These are phyloP conservation scores for Salvelinus alpinus DNA, from an alignment of 2,113 vertebrate genomes.

Conservation along the genomic window DNA sequence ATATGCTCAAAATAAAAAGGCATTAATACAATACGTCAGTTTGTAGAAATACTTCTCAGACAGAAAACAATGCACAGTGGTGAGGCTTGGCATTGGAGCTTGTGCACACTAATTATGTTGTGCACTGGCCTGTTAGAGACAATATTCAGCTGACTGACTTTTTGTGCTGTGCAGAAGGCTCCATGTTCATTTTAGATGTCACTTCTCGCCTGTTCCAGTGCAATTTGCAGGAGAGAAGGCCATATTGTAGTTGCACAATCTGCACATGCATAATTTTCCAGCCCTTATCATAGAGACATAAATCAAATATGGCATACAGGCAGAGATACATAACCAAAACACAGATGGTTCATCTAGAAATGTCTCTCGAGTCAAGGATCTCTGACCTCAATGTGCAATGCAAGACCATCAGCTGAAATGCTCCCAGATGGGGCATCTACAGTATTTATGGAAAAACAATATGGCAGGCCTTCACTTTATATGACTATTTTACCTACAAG, in stretches of 20 bases:
- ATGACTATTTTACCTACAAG: too few relatives aligned
- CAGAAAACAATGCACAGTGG: background rate
- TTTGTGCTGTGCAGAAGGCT: background rate
- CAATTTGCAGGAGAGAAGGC: background rate
- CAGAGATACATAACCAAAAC: background rate
- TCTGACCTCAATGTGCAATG: slow-evolving; percentile 3
- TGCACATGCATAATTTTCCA: background rate
- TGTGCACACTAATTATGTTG: slow-evolving; percentile 35
- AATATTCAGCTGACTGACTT: background rate
- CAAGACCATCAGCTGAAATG: background rate
- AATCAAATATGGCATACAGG: background rate
- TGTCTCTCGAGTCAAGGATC: background rate
- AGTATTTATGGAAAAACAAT: background rate
- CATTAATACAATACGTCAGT: too few relatives aligned
- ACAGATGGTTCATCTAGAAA: background rate
- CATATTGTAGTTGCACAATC: background rate
- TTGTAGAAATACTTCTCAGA: background rate
- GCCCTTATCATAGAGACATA: background rate
- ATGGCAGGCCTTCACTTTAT: too few relatives aligned
- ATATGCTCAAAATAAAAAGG: too few relatives aligned
- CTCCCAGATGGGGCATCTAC: background rate
- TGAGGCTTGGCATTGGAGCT: slow-evolving; percentile 7
- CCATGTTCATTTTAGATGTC: background rate
- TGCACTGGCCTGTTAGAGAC: slow-evolving; percentile 23
- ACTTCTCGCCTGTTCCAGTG: background rate